Evolutionary conservation across 1,140 invertebrate species (phyloP).

Genomic region (Holotrichia oblita): DNA sequence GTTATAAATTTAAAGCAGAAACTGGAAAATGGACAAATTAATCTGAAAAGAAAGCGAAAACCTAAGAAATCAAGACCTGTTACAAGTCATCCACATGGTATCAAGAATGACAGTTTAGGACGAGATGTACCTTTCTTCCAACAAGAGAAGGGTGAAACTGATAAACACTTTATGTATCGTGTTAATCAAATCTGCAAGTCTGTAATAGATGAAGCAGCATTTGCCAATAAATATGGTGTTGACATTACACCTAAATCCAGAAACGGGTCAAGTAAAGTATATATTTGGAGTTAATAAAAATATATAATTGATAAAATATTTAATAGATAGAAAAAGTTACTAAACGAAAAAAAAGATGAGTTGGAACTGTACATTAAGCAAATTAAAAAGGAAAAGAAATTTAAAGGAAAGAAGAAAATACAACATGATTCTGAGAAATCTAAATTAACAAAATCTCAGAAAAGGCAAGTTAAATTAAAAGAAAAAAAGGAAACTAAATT

Average conservation of each 20-base stretch:
- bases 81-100: conserved; percentile 30
- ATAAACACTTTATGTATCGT: conserved; percentile 61
- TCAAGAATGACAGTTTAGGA: conserved; percentile 47
- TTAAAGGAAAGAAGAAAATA: conserved; percentile 53
- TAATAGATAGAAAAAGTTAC: conserved; percentile 58
- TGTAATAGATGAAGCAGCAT: conserved; percentile 64
- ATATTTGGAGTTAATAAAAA: not conserved
- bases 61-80: conserved; percentile 35
- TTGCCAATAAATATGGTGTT: conserved; percentile 67
- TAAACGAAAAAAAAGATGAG: conserved; percentile 62
- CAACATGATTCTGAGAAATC: conserved; percentile 45
- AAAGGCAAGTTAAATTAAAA: conserved; percentile 61
- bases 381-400: conserved; percentile 58
- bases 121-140: conserved; percentile 64
- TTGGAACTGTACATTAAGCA: conserved; percentile 59
- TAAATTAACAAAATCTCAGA: conserved; percentile 63
- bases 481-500: conserved; percentile 62
- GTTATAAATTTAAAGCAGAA: conserved; percentile 69
- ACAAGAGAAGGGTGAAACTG: conserved; percentile 62
- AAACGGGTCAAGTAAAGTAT: conserved; percentile 59
- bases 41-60: conserved; percentile 40
- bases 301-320: not conserved
- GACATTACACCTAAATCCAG: conserved; percentile 62
- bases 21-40: conserved; percentile 56
- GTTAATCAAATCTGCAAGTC: conserved; percentile 62